Evolutionary conservation across 2,113 vertebrate genomes (phyloP).

Genomic region (Ivindomyrus marchei): DNA sequence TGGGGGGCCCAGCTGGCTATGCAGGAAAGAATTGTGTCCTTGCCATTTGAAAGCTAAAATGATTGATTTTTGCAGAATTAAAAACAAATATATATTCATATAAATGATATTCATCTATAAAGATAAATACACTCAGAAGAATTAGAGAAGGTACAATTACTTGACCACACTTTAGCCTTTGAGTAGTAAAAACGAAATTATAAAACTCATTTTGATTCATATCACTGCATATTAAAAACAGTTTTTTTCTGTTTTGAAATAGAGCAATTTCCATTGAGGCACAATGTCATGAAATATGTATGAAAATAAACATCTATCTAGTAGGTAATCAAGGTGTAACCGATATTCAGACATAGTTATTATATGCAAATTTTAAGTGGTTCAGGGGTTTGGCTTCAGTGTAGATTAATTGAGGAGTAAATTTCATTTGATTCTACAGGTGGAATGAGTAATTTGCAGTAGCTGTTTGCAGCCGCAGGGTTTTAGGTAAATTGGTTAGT

Average conservation of each 20-base stretch:
- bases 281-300: not conserved
- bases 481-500: not conserved
- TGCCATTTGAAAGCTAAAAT: not conserved
- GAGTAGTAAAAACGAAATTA: not conserved
- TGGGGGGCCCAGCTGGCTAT: not conserved
- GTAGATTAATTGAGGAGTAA: not conserved
- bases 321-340: not conserved
- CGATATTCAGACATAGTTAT: not conserved
- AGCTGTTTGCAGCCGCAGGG: not conserved
- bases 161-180: not conserved
- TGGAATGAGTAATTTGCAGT: not conserved
- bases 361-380: constrained; percentile 2
- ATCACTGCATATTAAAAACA: not conserved
- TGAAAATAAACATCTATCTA: not conserved
- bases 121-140: not conserved
- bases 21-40: not conserved
- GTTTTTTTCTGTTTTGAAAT: not conserved
- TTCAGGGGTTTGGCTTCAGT: not conserved
- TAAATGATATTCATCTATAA: not conserved
- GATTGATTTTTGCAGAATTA: not conserved
- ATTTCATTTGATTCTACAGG: not conserved
- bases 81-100: not conserved
- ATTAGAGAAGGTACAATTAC: not conserved
- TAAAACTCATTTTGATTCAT: not conserved
- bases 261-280: not conserved